Evolutionary conservation across 2,888 invertebrate species (phyloP), one percentile per base, ranked within the genome.

Genomic region (Pachliopta kotzebuea): DNA sequence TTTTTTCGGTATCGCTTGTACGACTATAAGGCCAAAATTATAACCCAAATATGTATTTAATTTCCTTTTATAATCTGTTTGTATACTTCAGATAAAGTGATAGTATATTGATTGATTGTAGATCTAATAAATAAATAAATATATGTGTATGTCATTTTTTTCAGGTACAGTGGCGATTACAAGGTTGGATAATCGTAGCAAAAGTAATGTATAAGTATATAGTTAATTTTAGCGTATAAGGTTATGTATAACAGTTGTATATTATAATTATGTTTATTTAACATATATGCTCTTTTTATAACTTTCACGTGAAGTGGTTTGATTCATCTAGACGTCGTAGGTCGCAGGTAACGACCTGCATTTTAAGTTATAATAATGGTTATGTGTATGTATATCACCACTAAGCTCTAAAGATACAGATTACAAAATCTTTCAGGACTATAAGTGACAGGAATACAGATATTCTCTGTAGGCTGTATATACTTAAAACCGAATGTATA

Each of bases 401-500:
- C n/a, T 45, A n/a, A 45, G 1, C n/a, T 45, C 1, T 45, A 0
- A n/a, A 45, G n/a, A n/a, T n/a, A n/a, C n/a, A 45, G 45, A n/a
- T 45, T 45, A n/a, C 4, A 45, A 45, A 45, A 45, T 45, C 45
- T n/a, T 45, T 45, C 18, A 45, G n/a, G 24, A 23, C 42, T 31
- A 55, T 31, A 60, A 52, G 21, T 63, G 21, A 58, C 14, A 42
- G 24, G 14, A n/a, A 21, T 52, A 57, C 8, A n/a, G 65, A 55
- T 57, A 69, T 59, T 52, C 61, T 52, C 67, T 69, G 70, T 53
- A 26, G 60, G 65, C 60, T 58, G 49, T 69, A 66, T 60, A 18
- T 9, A 45, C 23, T 20, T 20, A 54, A 55, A 67, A 72, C 62
- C 56, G 60, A 76, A 77, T 79, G 37, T 37, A 80, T 73, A 78